Base-by-base conservation (phyloP, 2,113 vertebrate genomes). In the Maccullochella peelii region DNA sequence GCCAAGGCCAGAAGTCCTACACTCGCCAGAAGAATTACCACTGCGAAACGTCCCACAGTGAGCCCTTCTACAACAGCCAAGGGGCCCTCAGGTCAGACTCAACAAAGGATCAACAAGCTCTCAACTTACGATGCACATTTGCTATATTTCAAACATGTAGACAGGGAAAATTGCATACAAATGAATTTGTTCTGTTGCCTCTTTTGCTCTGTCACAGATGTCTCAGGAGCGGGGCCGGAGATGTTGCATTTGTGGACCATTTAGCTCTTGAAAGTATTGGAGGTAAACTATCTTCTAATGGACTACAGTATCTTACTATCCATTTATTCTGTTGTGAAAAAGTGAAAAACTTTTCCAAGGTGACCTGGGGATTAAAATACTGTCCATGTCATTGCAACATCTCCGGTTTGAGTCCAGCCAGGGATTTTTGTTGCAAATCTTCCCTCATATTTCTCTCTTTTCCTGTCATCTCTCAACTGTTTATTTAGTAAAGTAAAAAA, bases 181-280 rank as follows among this genome's bases (percentile, higher is more conserved):
- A 12, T 52, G 0, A 11, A n/a, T 49, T 4, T 25, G 4, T 54
- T 33, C 25, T 77, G 0, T 57, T 66, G 5, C 33, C 25, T 71
- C 11, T 74, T 76, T 69, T 55, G 10, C 21, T 80, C 59, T 77
- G 20, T 57, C 82, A 15, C 87, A 98, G 97, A 82, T 98, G 97
- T 93, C 93, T 98, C 68, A 94, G 94, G 81, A 94, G 89, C 23
- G 95, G 96, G 30, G 86, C 87, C 44, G 96, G 96, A 68, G 97
- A 98, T 84, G 96, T 98, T 81, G 97, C 97, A 49, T 98, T 98
- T 91, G 92, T 97, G 90, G 97, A 98, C 90, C 96, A 97, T 83
- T 92, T 97, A 73, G 88, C 94, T 30, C 91, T 98, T 75, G 88
- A 90, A 73, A 95, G n/a, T 85, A 90, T 96, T 71, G 94, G 95